Evolutionary conservation across 2,797 vertebrate genomes (phyloP), one percentile per base, ranked within the genome.

Genomic region (Loris lydekkerianus): DNA sequence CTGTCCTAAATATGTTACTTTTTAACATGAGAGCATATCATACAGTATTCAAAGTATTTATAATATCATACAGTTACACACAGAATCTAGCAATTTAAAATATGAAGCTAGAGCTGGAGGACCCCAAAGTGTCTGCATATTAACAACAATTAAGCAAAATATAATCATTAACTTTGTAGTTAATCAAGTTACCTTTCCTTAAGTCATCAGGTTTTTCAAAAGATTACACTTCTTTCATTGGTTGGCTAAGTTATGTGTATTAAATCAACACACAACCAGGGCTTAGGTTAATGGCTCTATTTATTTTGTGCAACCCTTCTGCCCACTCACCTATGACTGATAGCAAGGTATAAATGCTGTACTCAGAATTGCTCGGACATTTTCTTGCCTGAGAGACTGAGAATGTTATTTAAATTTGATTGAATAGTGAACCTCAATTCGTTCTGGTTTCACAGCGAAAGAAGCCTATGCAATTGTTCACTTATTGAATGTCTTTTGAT

Each of bases 161-260:
- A 98, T 98, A 97, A 98, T 98, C 75, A 98, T 98, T 98, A 98
- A 98, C 98, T 75, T 60, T 43, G 53, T 90, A 25, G 27, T 61
- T 97, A 95, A 88, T 83, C 77, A 75, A n/a, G 29, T 93, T 77
- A 89, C 46, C 46, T 94, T 96, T 89, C 84, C 89, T 72, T 96
- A 95, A 96, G 78, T 95, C 96, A 95, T 27, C 67, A 93, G 43
- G 67, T 78, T 94, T 97, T 97, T 95, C 46, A 53, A 92, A 96
- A 97, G 96, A 93, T 93, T 96, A 97, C 31, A 43, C n/a, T 97
- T 96, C 85, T 95, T 96, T 96, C 89, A 96, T 53, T 96, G 93
- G 75, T 88, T 92, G 72, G 92, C 72, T 97, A 89, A 95, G 96
- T 96, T 97, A 81, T 89, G 65, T 96, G 95, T 96, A 91, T 97